Evolutionary conservation across 2,113 vertebrate genomes (phyloP), one percentile per base, ranked within the genome.

Genomic region (Caloenas nicobarica): DNA sequence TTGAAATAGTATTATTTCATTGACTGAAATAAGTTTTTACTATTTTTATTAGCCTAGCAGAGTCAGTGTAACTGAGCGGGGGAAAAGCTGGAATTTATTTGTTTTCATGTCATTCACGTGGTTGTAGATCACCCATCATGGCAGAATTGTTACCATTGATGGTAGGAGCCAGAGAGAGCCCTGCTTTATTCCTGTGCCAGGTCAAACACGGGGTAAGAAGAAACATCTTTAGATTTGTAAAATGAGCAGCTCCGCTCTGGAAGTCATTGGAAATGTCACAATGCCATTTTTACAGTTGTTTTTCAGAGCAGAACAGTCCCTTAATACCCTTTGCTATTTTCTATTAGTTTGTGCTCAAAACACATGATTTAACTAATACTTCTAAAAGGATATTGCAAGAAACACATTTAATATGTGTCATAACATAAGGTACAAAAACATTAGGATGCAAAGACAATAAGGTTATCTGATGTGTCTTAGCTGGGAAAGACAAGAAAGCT

Each of bases 171-270:
- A 73, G 50, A 62, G 25, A 89, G 36, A 62, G 8, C 51, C 57
- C 72, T 86, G 80, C 69, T 86, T 93, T 92, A 78, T 86, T 95
- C 86, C 86, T 34, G 14, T 93, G 90, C 83, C 88, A 93, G 90
- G 82, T 81, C 34, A 13, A 95, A 94, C 72, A 65, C 50, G 38
- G 68, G 31, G 60, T 77, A 88, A 91, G 68, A 95, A 86, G 38
- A 88, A 96, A 95, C 86, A 93, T 93, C 57, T 86, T 93, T 54
- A 76, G 42, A 95, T 94, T 86, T 91, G 64, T 44, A 95, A 94
- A 97, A 96, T 54, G 61, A 96, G 85, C 61, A 71, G 53, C 56
- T 84, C 57, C 81, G 65, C 70, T 96, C 84, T 95, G 81, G 58
- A 96, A 95, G 65, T 87, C 88, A 79, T 46, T 85, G 86, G 36